Evolutionary conservation across 2,888 invertebrate species (phyloP), one percentile per base, ranked within the genome.

Genomic region (Eumerus sabulonum): DNA sequence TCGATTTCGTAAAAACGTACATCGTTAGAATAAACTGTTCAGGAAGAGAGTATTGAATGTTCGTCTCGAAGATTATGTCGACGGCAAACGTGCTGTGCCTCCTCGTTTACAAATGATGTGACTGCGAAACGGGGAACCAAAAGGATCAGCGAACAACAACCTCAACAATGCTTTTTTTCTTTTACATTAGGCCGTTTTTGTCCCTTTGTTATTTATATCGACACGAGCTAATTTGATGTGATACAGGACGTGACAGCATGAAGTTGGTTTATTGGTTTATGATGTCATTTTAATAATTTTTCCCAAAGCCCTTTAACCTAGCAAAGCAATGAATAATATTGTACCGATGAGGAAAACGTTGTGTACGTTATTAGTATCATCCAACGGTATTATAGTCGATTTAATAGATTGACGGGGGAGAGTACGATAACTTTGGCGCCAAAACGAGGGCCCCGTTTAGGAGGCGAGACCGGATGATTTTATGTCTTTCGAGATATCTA

Each of bases 161-260:
- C 53, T 45, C 13, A 7, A 54, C 47, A 47, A 51, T 17, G 40
- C 51, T 53, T 11, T 36, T 36, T 36, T 36, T 11, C 7, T 36
- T 36, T 36, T 36, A 11, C 11, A 11, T 36, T 36, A 36, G 36
- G 7, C 36, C 5, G 5, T 36, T 36, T 36, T 36, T 36, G 5
- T 44, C 53, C 35, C 12, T 51, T 62, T 42, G 35, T 27, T 11
- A 9, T 36, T 36, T 18, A 14, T 36, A 13, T 17, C 53, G 14
- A 1, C 16, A 45, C 64, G 53, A 63, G 48, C 40, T 66, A 56
- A 66, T 66, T 66, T 66, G 56, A 66, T 66, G 54, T 40, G 47
- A 56, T 14, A 35, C 7, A 19, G 47, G 47, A 19, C 13, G 47
- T 40, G 19, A 38, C 17, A 44, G 13, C 36, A 36, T 44, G 13